A percentile compares a stretch with the other conserved stretches of the same genome.
These are phyloP conservation scores for Drosophila lini DNA, from an alignment of 1,140 invertebrate genomes.

Conservation along the genomic window DNA sequence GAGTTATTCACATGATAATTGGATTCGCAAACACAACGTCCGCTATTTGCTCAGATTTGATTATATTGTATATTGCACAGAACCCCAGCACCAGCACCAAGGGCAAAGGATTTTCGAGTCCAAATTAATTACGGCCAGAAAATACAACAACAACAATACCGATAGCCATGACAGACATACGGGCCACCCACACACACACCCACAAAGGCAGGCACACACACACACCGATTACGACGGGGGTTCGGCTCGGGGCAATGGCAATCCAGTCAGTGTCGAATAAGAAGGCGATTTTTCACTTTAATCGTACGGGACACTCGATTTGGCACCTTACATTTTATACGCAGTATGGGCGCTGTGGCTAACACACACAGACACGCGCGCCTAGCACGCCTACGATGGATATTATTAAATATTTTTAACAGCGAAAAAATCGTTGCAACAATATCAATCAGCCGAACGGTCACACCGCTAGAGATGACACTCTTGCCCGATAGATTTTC, in stretches of 20 bases:
- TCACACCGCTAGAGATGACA: slow-evolving; percentile 40
- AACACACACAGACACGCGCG: slow-evolving; percentile 50
- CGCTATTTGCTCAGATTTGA: slow-evolving; percentile 51
- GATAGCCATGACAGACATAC: slow-evolving; percentile 18
- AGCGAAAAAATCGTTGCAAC: slow-evolving; percentile 72
- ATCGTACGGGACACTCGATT: slow-evolving; percentile 21
- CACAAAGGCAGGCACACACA: slow-evolving; percentile 44
- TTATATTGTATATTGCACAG: slow-evolving; percentile 36
- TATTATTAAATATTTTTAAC: slow-evolving; percentile 49
- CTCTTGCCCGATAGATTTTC: background rate
- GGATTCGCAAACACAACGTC: slow-evolving; percentile 52
- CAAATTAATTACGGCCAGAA: slow-evolving; percentile 39
- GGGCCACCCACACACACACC: slow-evolving; percentile 54
- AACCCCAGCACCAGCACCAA: slow-evolving; percentile 22
- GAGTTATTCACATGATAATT: slow-evolving; percentile 69
- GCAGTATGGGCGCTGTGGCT: slow-evolving; percentile 22
- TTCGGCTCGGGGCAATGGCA: slow-evolving; percentile 39
- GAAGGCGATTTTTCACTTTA: slow-evolving; percentile 30
- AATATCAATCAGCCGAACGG: slow-evolving; percentile 66
- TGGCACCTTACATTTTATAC: slow-evolving; percentile 59
- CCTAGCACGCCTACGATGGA: slow-evolving; percentile 41
- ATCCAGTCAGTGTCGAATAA: slow-evolving; percentile 41
- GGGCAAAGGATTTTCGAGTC: slow-evolving; percentile 60
- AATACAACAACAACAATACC: slow-evolving; percentile 18
- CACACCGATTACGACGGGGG: slow-evolving; percentile 32